phyloP scores from a whole-genome alignment of 2,797 vertebrate species.

The Clarias laeviceps region DNA sequence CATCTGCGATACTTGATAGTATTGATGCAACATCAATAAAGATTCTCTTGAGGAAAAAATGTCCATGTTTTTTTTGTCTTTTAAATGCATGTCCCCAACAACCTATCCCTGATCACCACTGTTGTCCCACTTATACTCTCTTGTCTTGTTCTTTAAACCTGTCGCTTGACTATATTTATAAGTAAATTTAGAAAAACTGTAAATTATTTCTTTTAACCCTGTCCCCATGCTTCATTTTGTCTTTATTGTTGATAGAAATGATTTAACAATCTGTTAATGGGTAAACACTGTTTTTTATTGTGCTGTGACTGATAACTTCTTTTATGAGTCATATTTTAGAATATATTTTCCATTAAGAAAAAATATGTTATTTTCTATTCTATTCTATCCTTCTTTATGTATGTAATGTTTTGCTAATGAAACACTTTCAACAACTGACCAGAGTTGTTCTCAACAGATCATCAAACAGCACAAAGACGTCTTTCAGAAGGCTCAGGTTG shows the following conservation, averaged over 20 bases:
- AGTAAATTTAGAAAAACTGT: neutral
- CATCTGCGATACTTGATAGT: slow-evolving; percentile 91
- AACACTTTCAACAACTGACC: no score
- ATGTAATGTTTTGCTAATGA: neutral
- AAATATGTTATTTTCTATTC: neutral
- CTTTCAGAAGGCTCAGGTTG: no score
- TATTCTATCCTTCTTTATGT: neutral
- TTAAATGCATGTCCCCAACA: neutral
- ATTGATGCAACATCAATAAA: slow-evolving; percentile 95
- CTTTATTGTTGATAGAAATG: neutral
- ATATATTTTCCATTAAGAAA: neutral
- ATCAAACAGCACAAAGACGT: no score
- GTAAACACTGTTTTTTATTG: neutral
- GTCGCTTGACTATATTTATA: neutral
- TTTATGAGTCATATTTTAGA: neutral
- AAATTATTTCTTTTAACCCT: neutral
- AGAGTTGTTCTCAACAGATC: no score
- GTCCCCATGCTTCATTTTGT: neutral
- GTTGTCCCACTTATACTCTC: neutral
- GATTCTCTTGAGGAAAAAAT: slow-evolving; percentile 73
- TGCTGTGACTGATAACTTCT: neutral
- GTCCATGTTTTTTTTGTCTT: slow-evolving; percentile 40
- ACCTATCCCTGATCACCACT: neutral
- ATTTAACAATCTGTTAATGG: neutral
- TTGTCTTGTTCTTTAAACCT: neutral